A percentile compares a stretch with the other conserved stretches of the same genome.
These are phyloP conservation scores for Tholera decimalis DNA, from an alignment of 2,888 invertebrate species.

Conservation along the genomic window DNA sequence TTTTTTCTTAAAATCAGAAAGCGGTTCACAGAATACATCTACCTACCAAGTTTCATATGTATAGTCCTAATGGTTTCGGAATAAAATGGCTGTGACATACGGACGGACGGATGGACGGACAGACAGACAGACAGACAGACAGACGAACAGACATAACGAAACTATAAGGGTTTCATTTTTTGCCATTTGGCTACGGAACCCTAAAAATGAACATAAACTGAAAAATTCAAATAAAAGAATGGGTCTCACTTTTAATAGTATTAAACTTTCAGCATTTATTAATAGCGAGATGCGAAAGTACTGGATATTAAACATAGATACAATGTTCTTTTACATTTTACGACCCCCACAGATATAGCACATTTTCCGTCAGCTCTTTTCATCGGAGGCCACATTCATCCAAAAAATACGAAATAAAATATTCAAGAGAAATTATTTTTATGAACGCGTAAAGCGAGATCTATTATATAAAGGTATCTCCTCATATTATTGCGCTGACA, in stretches of 20 bases:
- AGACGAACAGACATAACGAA: too few relatives aligned
- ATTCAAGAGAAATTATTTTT: constrained; percentile 56
- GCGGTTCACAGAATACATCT: too few relatives aligned
- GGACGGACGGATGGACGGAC: too few relatives aligned
- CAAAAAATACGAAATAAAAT: constrained; percentile 51
- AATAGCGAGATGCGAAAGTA: neutral
- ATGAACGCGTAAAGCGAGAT: constrained; percentile 44
- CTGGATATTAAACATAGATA: neutral
- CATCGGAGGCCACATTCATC: constrained; percentile 16
- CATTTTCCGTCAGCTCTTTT: constrained; percentile 3
- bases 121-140: too few relatives aligned
- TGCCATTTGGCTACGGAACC: too few relatives aligned
- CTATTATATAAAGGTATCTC: constrained; percentile 56
- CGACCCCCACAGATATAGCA: neutral
- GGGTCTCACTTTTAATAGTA: neutral
- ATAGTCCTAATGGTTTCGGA: too few relatives aligned
- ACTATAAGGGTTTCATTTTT: too few relatives aligned
- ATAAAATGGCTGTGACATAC: too few relatives aligned
- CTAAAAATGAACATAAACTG: too few relatives aligned
- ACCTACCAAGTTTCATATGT: too few relatives aligned
- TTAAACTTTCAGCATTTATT: neutral
- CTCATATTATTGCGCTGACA: constrained; percentile 56
- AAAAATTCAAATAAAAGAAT: too few relatives aligned
- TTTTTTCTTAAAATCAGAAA: too few relatives aligned
- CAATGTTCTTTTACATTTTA: constrained; percentile 8